Base-by-base conservation (phyloP, 2,888 invertebrate species). In the Nemoura dubitans region DNA sequence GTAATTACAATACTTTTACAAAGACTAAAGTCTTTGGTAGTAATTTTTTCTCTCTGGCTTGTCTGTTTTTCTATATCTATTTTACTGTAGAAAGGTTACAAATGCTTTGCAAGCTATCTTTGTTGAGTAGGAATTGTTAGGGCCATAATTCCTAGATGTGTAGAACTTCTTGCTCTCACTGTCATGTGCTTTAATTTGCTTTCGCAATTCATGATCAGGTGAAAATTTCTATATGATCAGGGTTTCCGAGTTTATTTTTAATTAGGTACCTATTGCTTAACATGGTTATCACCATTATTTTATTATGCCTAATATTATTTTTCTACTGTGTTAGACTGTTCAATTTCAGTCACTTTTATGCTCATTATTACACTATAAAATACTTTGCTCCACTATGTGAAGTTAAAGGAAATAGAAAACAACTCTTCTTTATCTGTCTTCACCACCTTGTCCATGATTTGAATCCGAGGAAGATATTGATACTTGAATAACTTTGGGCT, bases 401-500 rank as follows among this genome's bases (percentile, higher is more conserved):
- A 78, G 28, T 26, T 2, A 16, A 78, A 78, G 10, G n/a, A 14
- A 30, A 81, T 81, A 81, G 16, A 14, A 81, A 30, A 27, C n/a
- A 29, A 30, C 30, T 81, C 81, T 81, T 81, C 81, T 81, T 28
- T 81, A n/a, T 81, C 81, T 81, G 81, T 81, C 81, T 81, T 81
- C 81, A 30, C 81, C 78, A n/a, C 28, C 81, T 81, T 81, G 30
- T 81, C 28, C 81, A 10, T 59, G 59, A 59, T 59, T 59, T 59
- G 21, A 59, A 16, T 59, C 21, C 2, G 14, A 21, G 59, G 14
- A 59, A 36, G 36, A 36, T 6, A 36, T 10, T 36, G 36, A 36
- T 36, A 3, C 3, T 59, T 59, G 10, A 16, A 21, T 1, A 10
- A 59, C 59, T 21, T 59, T 10, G 59, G 59, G 59, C 59, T 59